Conservation (phyloP, 2,888 invertebrate species). For the Aquatica leii region DNA sequence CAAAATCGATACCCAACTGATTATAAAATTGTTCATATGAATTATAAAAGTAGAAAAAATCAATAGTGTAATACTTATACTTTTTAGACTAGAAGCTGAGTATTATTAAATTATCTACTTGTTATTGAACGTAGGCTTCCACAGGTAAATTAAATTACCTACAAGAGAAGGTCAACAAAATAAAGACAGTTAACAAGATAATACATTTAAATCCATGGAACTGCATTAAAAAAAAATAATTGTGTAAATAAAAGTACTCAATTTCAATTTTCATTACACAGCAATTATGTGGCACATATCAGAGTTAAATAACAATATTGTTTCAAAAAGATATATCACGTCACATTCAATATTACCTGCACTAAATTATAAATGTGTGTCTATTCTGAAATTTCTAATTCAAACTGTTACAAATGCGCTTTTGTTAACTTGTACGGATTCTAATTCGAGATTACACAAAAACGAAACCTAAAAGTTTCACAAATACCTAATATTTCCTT, state of each 20-base stretch:
- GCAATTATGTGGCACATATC: neutral
- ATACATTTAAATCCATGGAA: conserved; percentile 14
- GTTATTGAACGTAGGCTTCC: conserved; percentile 38
- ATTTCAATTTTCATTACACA: neutral
- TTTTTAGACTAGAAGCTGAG: conserved; percentile 29
- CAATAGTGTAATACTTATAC: conserved; percentile 23
- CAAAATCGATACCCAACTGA: too few relatives aligned
- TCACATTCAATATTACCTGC: conserved; percentile 8
- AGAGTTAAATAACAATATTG: conserved; percentile 10
- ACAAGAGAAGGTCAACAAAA: conserved; percentile 23
- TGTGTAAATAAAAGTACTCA: neutral
- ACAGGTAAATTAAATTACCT: conserved; percentile 39
- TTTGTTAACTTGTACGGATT: neutral
- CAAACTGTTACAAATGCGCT: too few relatives aligned
- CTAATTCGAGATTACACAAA: conserved; percentile 1
- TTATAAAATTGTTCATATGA: too few relatives aligned
- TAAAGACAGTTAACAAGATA: conserved; percentile 14
- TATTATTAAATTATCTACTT: conserved; percentile 42
- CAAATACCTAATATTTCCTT: too few relatives aligned
- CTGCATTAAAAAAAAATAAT: neutral
- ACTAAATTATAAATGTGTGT: conserved; percentile 8
- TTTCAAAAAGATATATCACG: neutral
- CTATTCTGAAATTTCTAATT: neutral
- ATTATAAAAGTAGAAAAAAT: conserved; percentile 15
- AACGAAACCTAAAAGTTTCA: neutral